Base-by-base conservation (phyloP, 2,113 vertebrate species). In the Cyanoramphus novaezelandiae region DNA sequence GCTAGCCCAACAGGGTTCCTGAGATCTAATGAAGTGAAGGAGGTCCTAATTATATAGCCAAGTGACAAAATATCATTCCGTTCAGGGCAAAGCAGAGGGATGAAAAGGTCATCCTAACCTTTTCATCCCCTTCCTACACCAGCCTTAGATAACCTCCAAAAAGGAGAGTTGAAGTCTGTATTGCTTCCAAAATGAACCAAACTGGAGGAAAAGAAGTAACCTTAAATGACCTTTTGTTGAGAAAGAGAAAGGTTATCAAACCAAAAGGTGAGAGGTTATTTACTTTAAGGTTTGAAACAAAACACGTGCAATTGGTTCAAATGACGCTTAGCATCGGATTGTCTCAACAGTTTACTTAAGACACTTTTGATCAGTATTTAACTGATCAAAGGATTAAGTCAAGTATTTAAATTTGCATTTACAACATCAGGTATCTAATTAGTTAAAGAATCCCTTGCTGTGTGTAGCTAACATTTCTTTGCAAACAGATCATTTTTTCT, bases 191-290 rank as follows among this genome's bases (percentile, higher is more conserved):
- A 60, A 77, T 31, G 18, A 37, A 52, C 86, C 50, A 95, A 92
- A 72, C 43, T 39, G 53, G 14, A 91, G 35, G 35, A 93, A 55
- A 76, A 86, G 70, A 50, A 92, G 41, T 74, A 92, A 83, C 71
- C 72, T 85, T 69, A 93, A 94, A 62, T 68, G 86, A 91, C 59
- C 46, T 96, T 93, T 92, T 85, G 39, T 29, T 81, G 53, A 68
- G 79, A 94, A 87, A 57, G 52, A 94, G 85, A 90, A 96, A 97
- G 92, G 95, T 92, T 96, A 96, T 96, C 92, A 91, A 81, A 60
- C 29, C 72, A 70, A 93, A 84, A 65, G 62, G 60, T 93, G 87
- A 91, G 70, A 85, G 63, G 35, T 75, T 86, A 75, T 91, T 97
- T 95, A 82, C 82, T 75, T 27, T 24, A 20, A 50, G 14, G 23